Conservation (phyloP, 2,888 invertebrate genomes). For the Odontothrips loti region DNA sequence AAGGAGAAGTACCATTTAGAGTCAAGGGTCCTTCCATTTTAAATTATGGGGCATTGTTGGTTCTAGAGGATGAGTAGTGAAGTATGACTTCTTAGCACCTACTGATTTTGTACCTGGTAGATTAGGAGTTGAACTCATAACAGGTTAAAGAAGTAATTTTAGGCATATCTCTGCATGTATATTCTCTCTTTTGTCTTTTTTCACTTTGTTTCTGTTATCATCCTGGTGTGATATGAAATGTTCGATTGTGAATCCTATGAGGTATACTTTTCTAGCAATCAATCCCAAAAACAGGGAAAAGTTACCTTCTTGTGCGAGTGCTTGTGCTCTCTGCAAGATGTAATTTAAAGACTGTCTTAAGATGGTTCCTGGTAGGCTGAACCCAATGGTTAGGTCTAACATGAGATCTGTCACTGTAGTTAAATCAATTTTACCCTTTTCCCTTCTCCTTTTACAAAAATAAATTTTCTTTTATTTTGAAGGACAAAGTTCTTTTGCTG, state of each 20-base stretch:
- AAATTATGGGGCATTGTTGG: neutral
- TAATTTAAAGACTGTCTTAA: neutral
- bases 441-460: neutral
- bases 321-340: neutral
- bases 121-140: neutral
- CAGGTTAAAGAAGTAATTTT: neutral
- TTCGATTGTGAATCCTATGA: neutral
- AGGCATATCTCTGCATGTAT: too few species aligned
- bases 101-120: slow-evolving; percentile 21
- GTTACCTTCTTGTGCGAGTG: neutral
- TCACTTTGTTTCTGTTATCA: neutral
- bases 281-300: neutral
- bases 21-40: neutral
- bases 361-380: neutral
- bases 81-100: neutral
- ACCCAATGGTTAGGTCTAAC: neutral
- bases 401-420: neutral
- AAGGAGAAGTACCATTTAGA: neutral
- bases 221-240: neutral
- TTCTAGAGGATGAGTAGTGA: neutral
- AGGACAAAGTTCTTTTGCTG: neutral
- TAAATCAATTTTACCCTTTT: neutral
- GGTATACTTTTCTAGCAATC: neutral
- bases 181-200: too few species aligned
- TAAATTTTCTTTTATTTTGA: neutral